A percentile compares a stretch with the other conserved stretches of the same genome.
Evolutionary conservation across 2,888 invertebrate genomes (phyloP).

Genomic region (Tetanocera ferruginea): DNA sequence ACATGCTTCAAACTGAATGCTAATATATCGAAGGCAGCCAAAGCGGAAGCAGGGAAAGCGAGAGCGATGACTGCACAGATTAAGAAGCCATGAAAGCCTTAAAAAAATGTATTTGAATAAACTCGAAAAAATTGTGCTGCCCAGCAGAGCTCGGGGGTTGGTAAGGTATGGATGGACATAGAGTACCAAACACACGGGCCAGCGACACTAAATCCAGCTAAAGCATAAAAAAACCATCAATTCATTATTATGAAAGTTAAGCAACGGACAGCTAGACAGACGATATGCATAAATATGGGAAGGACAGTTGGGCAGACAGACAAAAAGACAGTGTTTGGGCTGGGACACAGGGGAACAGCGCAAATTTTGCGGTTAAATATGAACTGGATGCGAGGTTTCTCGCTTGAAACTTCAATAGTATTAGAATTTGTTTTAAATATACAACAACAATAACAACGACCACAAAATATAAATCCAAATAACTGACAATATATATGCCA

Average conservation of each 20-base stretch:
- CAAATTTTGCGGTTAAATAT: slow-evolving; percentile 1
- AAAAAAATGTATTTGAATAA: slow-evolving; percentile 6
- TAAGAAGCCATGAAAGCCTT: slow-evolving; percentile 24
- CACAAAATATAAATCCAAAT: slow-evolving; percentile 41
- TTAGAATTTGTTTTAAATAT: slow-evolving; percentile 49
- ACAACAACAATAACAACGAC: slow-evolving; percentile 41
- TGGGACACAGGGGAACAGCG: not conserved
- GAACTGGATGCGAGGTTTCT: not conserved
- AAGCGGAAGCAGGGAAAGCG: not conserved
- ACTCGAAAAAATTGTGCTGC: not conserved
- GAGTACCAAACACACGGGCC: slow-evolving; percentile 11
- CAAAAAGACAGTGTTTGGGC: not conserved
- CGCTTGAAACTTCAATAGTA: slow-evolving; percentile 34
- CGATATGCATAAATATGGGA: slow-evolving; percentile 20
- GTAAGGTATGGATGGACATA: not conserved
- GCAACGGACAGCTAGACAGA: slow-evolving; percentile 17
- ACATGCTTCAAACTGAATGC: slow-evolving; percentile 9
- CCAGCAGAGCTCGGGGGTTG: not conserved
- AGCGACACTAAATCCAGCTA: slow-evolving; percentile 1
- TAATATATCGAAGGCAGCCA: not conserved
- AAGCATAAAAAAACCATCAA: slow-evolving; percentile 20
- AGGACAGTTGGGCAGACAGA: slow-evolving; percentile 35
- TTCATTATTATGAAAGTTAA: slow-evolving; percentile 34
- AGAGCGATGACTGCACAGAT: slow-evolving; percentile 17
- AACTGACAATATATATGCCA: slow-evolving; percentile 54